Evolutionary conservation across 2,113 vertebrate genomes (phyloP), one percentile per base, ranked within the genome.

Genomic region (Girardinichthys multiradiatus): DNA sequence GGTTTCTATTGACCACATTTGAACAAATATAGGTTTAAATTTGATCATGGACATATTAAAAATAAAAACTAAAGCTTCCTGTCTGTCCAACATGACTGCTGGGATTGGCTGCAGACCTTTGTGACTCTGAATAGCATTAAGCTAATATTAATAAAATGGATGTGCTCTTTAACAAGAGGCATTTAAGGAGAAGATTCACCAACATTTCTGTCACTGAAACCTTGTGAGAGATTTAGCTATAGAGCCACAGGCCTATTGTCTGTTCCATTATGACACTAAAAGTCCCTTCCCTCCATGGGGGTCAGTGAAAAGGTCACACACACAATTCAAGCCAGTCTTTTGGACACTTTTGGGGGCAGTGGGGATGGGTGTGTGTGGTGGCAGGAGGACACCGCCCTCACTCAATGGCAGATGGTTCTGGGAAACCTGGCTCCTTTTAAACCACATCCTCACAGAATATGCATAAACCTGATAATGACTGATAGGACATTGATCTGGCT

Each of bases 391-490:
- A 77, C 35, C 0, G n/a, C 19, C 68, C 28, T 82, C 60, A 65
- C 58, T 86, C 88, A 90, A 87, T 88, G 75, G 72, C 63, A 83
- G 77, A 51, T 60, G 70, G 67, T 68, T 35, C 62, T 59, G 63
- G 66, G 74, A 76, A 64, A 81, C 77, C 70, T 81, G 75, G 79
- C 57, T 84, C 87, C 70, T 62, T 74, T 88, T 58, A 82, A 61
- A 76, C 77, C 75, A 77, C 72, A 74, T 14, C 73, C 80, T 58
- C 4, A 45, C 65, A 70, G 48, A 79, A 73, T 82, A 92, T 91
- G 90, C 85, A 89, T 79, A 91, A n/a, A 85, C 86, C 75, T 82
- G 88, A 90, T 92, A 84, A 92, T 90, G 89, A 90, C 91, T 91
- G 86, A 87, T 83, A 66, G 79, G 75, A 15, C 85, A 94, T 94